Evolutionary conservation across 2,113 vertebrate genomes (phyloP).

Genomic region (Antechinus stuartii): DNA sequence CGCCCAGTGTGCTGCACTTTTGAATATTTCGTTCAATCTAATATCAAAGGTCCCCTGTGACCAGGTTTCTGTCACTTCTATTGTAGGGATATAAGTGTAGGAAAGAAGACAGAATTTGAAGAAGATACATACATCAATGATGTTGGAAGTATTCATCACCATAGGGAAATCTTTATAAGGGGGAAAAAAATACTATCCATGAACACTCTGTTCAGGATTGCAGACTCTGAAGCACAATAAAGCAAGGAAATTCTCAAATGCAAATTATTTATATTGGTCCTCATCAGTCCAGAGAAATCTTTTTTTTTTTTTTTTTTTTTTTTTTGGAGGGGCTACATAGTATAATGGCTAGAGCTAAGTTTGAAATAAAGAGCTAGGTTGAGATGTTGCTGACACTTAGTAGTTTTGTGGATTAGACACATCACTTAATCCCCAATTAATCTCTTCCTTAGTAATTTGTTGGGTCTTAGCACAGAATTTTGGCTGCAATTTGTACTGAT

Average conservation of each 20-base stretch:
- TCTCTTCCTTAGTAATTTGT: neutral
- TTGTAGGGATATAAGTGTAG: conserved; percentile 68
- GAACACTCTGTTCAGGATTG: neutral
- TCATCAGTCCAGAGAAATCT: conserved; percentile 14
- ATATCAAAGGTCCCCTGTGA: conserved; percentile 75
- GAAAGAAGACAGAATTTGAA: conserved; percentile 54
- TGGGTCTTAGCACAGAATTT: neutral
- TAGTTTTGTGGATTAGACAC: neutral
- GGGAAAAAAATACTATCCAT: neutral
- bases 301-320: neutral
- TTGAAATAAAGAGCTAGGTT: neutral
- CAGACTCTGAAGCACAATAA: neutral
- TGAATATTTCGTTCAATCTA: conserved; percentile 76
- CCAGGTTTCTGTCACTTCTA: conserved; percentile 43
- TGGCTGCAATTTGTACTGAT: neutral
- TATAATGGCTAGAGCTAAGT: neutral
- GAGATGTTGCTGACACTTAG: neutral
- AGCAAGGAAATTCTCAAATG: neutral
- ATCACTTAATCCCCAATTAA: conserved; percentile 1
- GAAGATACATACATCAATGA: conserved; percentile 10
- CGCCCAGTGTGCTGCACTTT: conserved; percentile 56
- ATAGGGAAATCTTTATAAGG: neutral
- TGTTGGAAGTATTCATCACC: conserved; percentile 31
- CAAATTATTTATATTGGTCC: neutral
- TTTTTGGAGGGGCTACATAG: neutral